Base-by-base conservation (phyloP, 2,113 vertebrate genomes). In the Phaetusa simplex region DNA sequence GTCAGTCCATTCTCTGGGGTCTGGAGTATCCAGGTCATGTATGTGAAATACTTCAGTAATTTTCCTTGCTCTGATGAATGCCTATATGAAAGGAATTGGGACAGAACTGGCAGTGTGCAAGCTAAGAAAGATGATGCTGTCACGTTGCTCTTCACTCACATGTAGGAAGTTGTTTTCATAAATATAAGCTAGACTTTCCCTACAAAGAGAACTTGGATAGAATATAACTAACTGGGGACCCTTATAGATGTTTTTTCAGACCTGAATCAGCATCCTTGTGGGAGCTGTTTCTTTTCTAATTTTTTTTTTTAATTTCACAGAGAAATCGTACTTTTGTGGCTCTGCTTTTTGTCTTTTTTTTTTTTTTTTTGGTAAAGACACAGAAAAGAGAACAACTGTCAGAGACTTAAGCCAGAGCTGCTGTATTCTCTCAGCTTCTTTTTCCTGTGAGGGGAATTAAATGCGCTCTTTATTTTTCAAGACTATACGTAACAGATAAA, bases 121-220 rank as follows among this genome's bases (percentile, higher is more conserved):
- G 66, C 81, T 85, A 94, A 85, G 91, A 95, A 96, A 17, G 70
- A 93, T 93, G 91, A 76, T 93, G 81, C 94, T 96, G 89, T 96
- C 93, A 69, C 91, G 61, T 52, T 93, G 73, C 30, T 89, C 36
- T 93, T 94, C 72, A 79, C 34, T 87, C 70, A 72, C 52, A 76
- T 94, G 56, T 59, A 56, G 77, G 69, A 94, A 97, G 77, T 87
- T 87, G 83, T 84, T 96, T 97, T 95, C 81, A 40, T 93, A 89
- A 91, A 89, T 93, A 47, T 8, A 80, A 87, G 71, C 84, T 94
- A 84, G 77, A 78, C 12, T 71, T 96, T 50, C 47, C 50, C 26
- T 84, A 56, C 52, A 50, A 92, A 64, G 26, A 86, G 22, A 74
- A 55, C 47, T 89, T 94, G 77, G 55, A 56, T 81, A 81, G 80